These are phyloP conservation scores for Chauna torquata DNA, from an alignment of 2,113 vertebrate species.

Conservation along the genomic window DNA sequence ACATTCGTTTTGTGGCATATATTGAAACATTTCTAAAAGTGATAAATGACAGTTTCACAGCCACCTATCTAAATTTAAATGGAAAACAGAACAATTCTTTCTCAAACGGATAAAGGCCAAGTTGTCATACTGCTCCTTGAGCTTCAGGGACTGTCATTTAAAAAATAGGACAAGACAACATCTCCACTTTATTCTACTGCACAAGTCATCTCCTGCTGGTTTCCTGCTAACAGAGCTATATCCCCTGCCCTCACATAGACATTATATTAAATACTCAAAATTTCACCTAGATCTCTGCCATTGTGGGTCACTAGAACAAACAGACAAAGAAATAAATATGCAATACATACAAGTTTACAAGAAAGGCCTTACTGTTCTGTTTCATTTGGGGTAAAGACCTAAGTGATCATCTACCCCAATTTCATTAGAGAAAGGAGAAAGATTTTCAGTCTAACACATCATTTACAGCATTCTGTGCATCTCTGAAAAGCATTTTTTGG, in stretches of 20 bases:
- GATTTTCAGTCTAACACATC: background rate
- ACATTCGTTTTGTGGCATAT: background rate
- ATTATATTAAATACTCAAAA: background rate
- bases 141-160: background rate
- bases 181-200: background rate
- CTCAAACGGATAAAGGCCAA: background rate
- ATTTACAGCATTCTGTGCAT: background rate
- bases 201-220: background rate
- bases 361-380: background rate
- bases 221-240: background rate
- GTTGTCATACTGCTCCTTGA: background rate
- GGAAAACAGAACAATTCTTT: slow-evolving; percentile 16
- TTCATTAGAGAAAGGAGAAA: background rate
- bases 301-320: background rate
- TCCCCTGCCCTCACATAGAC: background rate
- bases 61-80: slow-evolving; percentile 33
- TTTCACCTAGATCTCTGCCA: background rate
- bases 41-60: slow-evolving; percentile 31
- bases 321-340: background rate
- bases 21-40: slow-evolving; percentile 26
- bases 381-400: background rate
- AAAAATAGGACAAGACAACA: background rate
- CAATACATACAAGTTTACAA: background rate
- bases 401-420: background rate
- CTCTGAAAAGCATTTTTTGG: background rate